Evolutionary conservation across 2,113 vertebrate species (phyloP), one percentile per base, ranked within the genome.

Genomic region (Indicator indicator): DNA sequence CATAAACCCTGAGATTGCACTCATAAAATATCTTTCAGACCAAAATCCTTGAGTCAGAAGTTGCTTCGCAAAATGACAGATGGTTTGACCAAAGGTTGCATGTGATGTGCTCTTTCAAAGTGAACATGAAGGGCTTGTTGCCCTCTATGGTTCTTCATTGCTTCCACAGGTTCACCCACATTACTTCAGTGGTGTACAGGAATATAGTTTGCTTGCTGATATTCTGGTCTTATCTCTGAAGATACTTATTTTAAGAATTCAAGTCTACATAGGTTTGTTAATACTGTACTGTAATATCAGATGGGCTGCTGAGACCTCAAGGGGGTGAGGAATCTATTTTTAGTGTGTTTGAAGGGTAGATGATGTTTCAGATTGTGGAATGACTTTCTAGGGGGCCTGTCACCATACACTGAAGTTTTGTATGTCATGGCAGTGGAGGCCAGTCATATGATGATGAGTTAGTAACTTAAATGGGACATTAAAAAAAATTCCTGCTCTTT

Each of bases 291-390:
- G 94, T 96, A 97, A 97, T 97, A 97, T 97, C 97, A 98, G 95
- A 97, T 97, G 96, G 89, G 93, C 88, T 97, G 86, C 96, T 96
- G 95, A 96, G 96, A 96, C 93, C 97, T 97, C 88, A 96, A 95
- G 91, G 92, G 95, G 58, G 78, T 94, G 85, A 95, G 89, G 76
- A 95, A 95, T 95, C 97, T 97, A 98, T 98, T 97, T 98, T 97
- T 98, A 98, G 97, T 90, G 76, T 92, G 81, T 93, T 94, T 97
- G 93, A 93, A 95, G 95, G 92, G 89, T 95, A 97, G 97, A 97
- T 97, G 97, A 96, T 97, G 95, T 98, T 98, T 98, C 97, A 97
- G 93, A 93, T 97, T 96, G 90, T 98, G 95, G 93, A 96, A 89
- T 97, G 93, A 96, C 94, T 93, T 97, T 97, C 95, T 97, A 84